A percentile compares a stretch with the other conserved stretches of the same genome.
phyloP scores from a whole-genome alignment of 2,797 vertebrate genomes.

The Phrynocephalus forsythii region DNA sequence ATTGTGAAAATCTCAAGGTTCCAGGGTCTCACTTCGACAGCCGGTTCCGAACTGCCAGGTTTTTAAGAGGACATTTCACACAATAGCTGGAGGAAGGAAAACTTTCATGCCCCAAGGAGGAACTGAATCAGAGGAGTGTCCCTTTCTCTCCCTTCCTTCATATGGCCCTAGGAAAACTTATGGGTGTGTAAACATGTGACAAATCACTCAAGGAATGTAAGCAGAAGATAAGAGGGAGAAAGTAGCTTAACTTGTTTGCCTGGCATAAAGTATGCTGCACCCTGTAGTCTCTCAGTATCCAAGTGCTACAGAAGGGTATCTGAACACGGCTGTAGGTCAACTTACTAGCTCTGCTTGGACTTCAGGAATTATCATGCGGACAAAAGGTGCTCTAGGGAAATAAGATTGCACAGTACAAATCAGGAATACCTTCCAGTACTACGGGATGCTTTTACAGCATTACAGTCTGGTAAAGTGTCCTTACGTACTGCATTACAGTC shows the following conservation, averaged over 20 bases:
- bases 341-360: constrained; percentile 46
- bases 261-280: background rate
- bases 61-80: background rate
- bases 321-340: constrained; percentile 26
- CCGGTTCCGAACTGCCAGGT: constrained; percentile 16
- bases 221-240: constrained; percentile 62
- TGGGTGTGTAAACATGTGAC: constrained; percentile 64
- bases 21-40: background rate
- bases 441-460: constrained; percentile 38
- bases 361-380: constrained; percentile 30
- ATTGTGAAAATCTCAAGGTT: constrained; percentile 12
- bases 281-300: constrained; percentile 24
- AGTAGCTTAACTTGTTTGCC: constrained; percentile 50
- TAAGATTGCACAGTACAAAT: constrained; percentile 8
- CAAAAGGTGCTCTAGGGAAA: constrained; percentile 25
- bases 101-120: constrained; percentile 20
- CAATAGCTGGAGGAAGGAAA: background rate
- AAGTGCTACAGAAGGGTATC: constrained; percentile 3
- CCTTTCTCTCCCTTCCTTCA: constrained; percentile 3
- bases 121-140: constrained; percentile 29
- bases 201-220: constrained; percentile 71
- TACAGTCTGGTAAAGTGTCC: no score
- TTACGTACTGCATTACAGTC: no score
- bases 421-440: constrained; percentile 25
- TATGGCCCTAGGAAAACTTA: constrained; percentile 34